Base-by-base conservation (phyloP, 1,140 invertebrate genomes). In the Pentalonia nigronervosa region DNA sequence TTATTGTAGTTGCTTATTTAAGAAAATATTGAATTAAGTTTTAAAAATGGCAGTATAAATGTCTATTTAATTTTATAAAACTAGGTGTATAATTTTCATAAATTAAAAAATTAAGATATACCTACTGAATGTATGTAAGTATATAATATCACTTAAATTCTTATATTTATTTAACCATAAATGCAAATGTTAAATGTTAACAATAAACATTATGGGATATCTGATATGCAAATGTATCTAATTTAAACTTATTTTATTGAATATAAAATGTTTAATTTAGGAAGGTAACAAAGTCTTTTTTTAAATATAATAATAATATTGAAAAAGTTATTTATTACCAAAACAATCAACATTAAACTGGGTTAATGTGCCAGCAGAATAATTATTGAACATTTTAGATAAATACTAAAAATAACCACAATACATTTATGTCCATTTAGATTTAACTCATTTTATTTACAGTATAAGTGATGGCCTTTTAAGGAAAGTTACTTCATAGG, bases 371-470 rank as follows among this genome's bases (percentile, higher is more conserved):
- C 25, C 45, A 14, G 4, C 1, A 86, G 25, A 86, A 86, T 86
- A 47, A n/a, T 11, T 17, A 76, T n/a, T n/a, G 6, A 76, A 76
- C n/a, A 34, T n/a, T 34, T 76, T 23, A 76, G 60, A 76, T 76
- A 76, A 76, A 76, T 76, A 76, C 60, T 76, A n/a, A 76, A 76
- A 76, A 76, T 76, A 76, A 48, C 36, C 25, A 90, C 36, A 90
- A 14, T 17, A 30, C 53, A 90, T 60, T 90, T n/a, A 90, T 60
- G 23, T 25, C n/a, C 6, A 60, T n/a, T 25, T 41, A 21, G 50
- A 90, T 41, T 2, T 2, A 90, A 41, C 34, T 56, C 11, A 87
- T 50, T 87, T 48, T 34, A 87, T 87, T 48, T 87, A 87, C 45
- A 9, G 48, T 34, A 89, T 36, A 53, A 4, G 1, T 89, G n/a